These are phyloP conservation scores for Parelbella ahira DNA, from an alignment of 2,888 invertebrate genomes.

Conservation along the genomic window DNA sequence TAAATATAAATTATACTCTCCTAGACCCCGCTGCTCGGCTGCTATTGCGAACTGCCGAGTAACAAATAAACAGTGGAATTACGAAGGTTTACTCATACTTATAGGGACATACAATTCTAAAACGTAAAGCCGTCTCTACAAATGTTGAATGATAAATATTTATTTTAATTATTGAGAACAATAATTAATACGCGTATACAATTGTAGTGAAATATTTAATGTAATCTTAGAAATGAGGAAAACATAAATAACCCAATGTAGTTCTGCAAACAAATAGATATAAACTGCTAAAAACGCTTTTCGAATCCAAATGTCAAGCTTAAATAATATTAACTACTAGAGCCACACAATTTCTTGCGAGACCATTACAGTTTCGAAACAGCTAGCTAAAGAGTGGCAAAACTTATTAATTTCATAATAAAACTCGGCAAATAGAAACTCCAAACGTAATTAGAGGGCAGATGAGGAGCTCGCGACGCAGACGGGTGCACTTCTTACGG, in stretches of 20 bases:
- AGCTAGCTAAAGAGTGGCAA: conserved; percentile 24
- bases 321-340: conserved; percentile 21
- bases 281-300: conserved; percentile 9
- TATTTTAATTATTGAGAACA: too few species aligned
- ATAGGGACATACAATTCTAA: too few species aligned
- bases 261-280: conserved; percentile 1
- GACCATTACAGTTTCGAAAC: conserved; percentile 22
- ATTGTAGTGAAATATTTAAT: too few species aligned
- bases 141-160: too few species aligned
- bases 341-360: conserved; percentile 16
- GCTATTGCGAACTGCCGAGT: conserved; percentile 67
- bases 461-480: conserved; percentile 58
- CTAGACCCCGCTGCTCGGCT: conserved; percentile 70
- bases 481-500: conserved; percentile 74
- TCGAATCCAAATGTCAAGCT: conserved; percentile 16
- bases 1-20: conserved; percentile 80
- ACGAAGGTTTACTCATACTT: conserved; percentile 15
- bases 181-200: too few species aligned
- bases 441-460: conserved; percentile 69
- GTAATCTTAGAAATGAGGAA: too few species aligned
- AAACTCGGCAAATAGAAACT: conserved; percentile 43
- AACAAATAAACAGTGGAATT: conserved; percentile 56
- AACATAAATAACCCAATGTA: too few species aligned
- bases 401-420: conserved; percentile 36
- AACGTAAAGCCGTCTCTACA: too few species aligned